Conservation (phyloP, 2,888 invertebrate genomes). For the Rhingia campestris region DNA sequence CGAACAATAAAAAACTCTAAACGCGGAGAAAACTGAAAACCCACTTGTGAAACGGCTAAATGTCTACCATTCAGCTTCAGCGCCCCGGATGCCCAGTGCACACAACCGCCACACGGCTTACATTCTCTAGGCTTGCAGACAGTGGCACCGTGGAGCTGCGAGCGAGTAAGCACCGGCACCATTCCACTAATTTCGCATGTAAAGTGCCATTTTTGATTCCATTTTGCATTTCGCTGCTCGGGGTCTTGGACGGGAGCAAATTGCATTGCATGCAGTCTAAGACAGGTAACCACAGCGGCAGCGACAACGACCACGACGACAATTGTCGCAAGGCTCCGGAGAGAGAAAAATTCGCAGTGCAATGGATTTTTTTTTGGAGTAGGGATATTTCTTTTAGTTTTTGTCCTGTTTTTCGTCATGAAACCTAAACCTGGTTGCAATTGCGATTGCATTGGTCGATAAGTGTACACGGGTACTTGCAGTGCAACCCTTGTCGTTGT, state of each 20-base stretch:
- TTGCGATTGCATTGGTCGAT: conserved; percentile 70
- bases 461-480: conserved; percentile 53
- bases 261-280: conserved; percentile 70
- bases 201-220: conserved; percentile 73
- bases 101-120: conserved; percentile 20
- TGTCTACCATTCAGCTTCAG: conserved; percentile 44
- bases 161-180: conserved; percentile 57
- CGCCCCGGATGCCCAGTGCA: conserved; percentile 24
- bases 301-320: conserved; percentile 26
- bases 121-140: conserved; percentile 54
- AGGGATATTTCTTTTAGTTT: background rate
- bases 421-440: conserved; percentile 63
- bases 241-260: conserved; percentile 70
- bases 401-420: conserved; percentile 41
- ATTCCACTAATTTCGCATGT: conserved; percentile 73
- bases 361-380: conserved; percentile 38
- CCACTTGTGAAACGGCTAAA: conserved; percentile 64
- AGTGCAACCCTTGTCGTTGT: conserved; percentile 42
- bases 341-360: conserved; percentile 36
- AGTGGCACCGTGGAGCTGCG: conserved; percentile 31
- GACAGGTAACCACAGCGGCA: conserved; percentile 39
- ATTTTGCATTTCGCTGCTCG: conserved; percentile 65
- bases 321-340: conserved; percentile 45
- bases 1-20: conserved; percentile 40
- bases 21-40: conserved; percentile 51